Evolutionary conservation across 2,888 invertebrate species (phyloP), one percentile per base, ranked within the genome.

Genomic region (Tachina grossa): DNA sequence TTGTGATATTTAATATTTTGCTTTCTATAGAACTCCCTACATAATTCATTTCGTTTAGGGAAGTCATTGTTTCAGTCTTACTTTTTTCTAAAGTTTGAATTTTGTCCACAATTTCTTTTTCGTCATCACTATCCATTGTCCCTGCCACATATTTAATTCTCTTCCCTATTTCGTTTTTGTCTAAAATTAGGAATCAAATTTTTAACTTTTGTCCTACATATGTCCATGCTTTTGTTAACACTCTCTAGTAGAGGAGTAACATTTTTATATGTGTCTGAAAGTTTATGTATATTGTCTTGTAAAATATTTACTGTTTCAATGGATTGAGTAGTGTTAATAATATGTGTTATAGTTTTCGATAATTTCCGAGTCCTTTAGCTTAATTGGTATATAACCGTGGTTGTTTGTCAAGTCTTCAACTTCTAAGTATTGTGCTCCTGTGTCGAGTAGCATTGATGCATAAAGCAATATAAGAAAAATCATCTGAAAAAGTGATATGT

Each of bases 41-140:
- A n/a, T 65, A 65, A 1, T 22, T 57, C 31, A 57, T 57, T 57
- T 57, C 57, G 45, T 65, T 57, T 1, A 65, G 45, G 45, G 65
- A 22, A 19, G 11, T 65, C 65, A 65, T 65, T 65, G 65, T 65
- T 10, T 65, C 45, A 11, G 16, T 45, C 16, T 65, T 45, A 65
- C 31, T 49, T 49, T 49, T 66, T 1, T 66, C 66, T 31, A 66
- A 6, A 6, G 14, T 14, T 49, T 41, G 47, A 19, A 66, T 66
- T 66, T 49, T 49, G n/a, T 66, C 49, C 22, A 66, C 6, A 14
- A 85, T 85, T 51, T 85, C 74, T 71, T 39, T 66, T 39, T 83
- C 84, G 74, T 87, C 84, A n/a, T 87, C 78, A 31, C 71, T 75
- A 63, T 87, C 87, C 85, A 87, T 87, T 19, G 82, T 84, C 39